These are phyloP conservation scores for Geodia barretti DNA, from an alignment of 37 sponge, comb jelly and placozoan genomes.

Conservation along the genomic window DNA sequence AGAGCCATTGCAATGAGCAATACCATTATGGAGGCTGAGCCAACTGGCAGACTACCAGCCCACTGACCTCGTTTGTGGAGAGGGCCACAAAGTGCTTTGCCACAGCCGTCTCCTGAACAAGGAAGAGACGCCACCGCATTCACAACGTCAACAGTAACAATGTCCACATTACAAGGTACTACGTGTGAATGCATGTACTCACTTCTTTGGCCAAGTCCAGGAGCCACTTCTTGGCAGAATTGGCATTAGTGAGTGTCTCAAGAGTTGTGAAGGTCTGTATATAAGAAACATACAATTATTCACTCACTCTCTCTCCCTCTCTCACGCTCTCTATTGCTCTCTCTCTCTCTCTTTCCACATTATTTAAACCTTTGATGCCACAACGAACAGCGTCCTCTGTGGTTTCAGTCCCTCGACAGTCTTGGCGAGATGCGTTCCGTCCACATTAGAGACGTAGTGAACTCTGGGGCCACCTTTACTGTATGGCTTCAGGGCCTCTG, in stretches of 20 bases:
- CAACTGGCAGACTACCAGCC: too few relatives aligned
- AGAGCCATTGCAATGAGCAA: too few relatives aligned
- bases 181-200: conserved; percentile 2
- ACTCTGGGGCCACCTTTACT: conserved; percentile 79
- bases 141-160: too few relatives aligned
- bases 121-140: too few relatives aligned
- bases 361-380: conserved; percentile 88
- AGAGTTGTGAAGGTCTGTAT: conserved; percentile 97
- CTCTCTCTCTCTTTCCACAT: neutral
- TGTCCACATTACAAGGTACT: too few relatives aligned
- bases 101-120: conserved; percentile 75
- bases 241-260: conserved; percentile 99
- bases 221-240: conserved; percentile 92
- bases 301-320: conserved; percentile 1
- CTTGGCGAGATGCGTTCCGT: conserved; percentile 96
- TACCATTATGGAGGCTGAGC: too few relatives aligned
- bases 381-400: conserved; percentile 89
- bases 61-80: conserved; percentile 95
- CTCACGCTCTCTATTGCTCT: neutral
- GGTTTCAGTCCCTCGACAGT: conserved; percentile 68
- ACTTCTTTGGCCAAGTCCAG: conserved; percentile 86
- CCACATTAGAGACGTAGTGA: conserved; percentile 98
- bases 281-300: neutral
- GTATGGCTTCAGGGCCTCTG: conserved; percentile 97
- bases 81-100: conserved; percentile 99